phyloP scores from a whole-genome alignment of 2,113 vertebrate genomes.

The Onychorhynchus coronatus region DNA sequence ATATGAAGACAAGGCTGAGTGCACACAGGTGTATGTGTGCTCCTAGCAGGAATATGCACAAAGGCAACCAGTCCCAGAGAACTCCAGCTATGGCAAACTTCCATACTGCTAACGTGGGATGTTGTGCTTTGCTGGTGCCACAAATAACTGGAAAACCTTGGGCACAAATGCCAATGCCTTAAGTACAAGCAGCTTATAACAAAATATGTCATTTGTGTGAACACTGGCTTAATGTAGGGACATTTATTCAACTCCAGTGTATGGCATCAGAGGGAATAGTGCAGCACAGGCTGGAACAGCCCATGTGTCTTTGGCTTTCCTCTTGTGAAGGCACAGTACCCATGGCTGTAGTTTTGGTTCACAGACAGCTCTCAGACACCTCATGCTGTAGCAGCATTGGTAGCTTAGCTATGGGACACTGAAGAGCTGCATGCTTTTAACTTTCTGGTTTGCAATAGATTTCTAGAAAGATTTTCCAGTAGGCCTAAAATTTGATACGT shows the following conservation, averaged over 20 bases:
- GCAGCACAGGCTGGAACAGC: background rate
- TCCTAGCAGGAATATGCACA: background rate
- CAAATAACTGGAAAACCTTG: background rate
- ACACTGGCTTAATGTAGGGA: background rate
- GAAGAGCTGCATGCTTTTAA: background rate
- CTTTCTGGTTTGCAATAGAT: background rate
- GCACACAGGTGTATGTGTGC: background rate
- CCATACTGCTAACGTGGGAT: rapidly evolving
- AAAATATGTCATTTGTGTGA: background rate
- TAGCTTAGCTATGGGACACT: background rate
- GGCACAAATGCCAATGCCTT: background rate
- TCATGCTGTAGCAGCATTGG: background rate
- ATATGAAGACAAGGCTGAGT: background rate
- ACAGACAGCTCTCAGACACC: background rate
- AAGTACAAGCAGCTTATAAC: background rate
- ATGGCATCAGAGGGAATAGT: background rate
- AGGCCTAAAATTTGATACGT: background rate
- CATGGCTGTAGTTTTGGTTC: background rate
- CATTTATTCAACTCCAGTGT: background rate
- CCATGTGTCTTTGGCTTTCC: background rate
- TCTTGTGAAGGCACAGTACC: background rate
- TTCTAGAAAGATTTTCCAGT: background rate
- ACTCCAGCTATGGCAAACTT: background rate
- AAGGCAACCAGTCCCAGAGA: background rate
- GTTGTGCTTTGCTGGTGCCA: background rate